These are phyloP conservation scores for Dryomyza anilis DNA, from an alignment of 2,888 invertebrate species.

Conservation along the genomic window DNA sequence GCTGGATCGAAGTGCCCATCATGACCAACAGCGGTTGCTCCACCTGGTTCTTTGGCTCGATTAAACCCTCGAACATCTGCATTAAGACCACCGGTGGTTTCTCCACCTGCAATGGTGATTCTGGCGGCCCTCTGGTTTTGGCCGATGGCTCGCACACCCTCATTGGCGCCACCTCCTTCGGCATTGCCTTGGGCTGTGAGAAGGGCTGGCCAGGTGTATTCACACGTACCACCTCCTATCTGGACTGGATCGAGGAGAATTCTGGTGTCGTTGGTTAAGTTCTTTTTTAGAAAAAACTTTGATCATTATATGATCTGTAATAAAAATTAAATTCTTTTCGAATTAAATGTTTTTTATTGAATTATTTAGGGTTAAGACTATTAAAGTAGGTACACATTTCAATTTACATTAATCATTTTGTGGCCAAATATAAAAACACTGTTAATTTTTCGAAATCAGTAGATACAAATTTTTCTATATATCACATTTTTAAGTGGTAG, in stretches of 20 bases:
- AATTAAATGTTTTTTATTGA: neutral
- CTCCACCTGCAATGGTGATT: neutral
- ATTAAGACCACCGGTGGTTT: neutral
- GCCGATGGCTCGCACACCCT: neutral
- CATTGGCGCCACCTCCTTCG: neutral
- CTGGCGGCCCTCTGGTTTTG: slow-evolving; percentile 10
- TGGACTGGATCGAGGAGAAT: slow-evolving; percentile 52
- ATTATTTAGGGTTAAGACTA: neutral
- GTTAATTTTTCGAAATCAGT: too few species aligned
- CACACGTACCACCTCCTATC: slow-evolving; percentile 40
- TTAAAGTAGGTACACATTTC: neutral
- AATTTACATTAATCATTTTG: neutral
- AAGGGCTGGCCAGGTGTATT: slow-evolving; percentile 53
- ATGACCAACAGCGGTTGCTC: slow-evolving; percentile 43
- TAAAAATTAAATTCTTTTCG: neutral
- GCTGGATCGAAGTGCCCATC: slow-evolving; percentile 42
- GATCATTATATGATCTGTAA: neutral
- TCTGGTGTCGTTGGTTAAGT: neutral
- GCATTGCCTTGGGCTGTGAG: slow-evolving; percentile 48
- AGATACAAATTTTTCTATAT: too few species aligned
- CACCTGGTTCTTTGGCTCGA: neutral
- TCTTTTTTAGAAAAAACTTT: neutral
- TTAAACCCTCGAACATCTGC: neutral
- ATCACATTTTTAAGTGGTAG: too few species aligned
- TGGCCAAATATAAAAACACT: too few species aligned